Conservation (phyloP, 2,797 vertebrate genomes). For the Masticophis lateralis region DNA sequence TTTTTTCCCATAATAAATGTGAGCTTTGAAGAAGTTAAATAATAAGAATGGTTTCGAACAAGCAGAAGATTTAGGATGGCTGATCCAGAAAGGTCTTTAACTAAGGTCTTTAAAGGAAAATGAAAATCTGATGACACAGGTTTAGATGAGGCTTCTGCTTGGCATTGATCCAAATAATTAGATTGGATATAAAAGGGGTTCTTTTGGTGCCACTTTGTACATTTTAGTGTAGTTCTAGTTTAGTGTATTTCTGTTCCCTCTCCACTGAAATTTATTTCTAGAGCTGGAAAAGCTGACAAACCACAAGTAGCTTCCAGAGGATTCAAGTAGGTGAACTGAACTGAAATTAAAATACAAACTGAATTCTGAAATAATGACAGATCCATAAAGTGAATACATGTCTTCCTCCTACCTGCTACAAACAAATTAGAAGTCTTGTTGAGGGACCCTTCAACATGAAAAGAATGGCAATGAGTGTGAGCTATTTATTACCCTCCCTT, state of each 20-base stretch:
- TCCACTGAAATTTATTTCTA: not conserved
- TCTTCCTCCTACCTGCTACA: not conserved
- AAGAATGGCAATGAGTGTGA: not conserved
- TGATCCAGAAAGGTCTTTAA: conserved; percentile 16
- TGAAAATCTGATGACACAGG: not conserved
- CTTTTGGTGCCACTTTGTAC: not conserved
- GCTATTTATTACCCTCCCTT: not conserved
- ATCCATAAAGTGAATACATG: not conserved
- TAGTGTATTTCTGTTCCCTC: not conserved
- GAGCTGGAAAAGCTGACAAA: not conserved
- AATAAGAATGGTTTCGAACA: conserved; percentile 45
- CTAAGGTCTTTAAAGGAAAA: not conserved
- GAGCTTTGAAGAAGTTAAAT: conserved; percentile 39
- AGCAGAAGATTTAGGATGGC: conserved; percentile 40
- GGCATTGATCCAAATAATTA: accelerated
- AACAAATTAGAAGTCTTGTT: not conserved
- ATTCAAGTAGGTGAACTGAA: not conserved
- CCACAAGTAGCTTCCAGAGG: not conserved
- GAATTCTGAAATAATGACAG: not conserved
- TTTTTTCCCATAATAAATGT: conserved; percentile 45
- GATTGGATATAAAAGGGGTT: not conserved
- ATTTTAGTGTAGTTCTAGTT: not conserved
- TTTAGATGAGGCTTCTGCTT: not conserved
- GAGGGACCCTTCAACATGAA: not conserved
- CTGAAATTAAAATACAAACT: not conserved